Conservation (phyloP, 2,797 vertebrate genomes). For the Coilia nasus region DNA sequence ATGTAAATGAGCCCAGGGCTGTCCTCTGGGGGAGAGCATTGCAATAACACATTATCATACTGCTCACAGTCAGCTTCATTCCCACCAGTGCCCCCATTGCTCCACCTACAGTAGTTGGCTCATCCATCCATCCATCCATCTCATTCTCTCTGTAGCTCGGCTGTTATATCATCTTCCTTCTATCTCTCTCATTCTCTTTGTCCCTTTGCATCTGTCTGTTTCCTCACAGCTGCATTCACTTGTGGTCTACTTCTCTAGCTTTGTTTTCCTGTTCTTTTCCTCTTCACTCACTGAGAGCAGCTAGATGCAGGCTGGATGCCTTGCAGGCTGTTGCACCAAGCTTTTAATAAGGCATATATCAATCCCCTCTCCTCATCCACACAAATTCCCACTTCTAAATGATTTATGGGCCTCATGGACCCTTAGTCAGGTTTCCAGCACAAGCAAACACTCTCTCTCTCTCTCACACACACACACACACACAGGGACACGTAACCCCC, state of each 20-base stretch:
- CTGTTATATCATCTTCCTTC: not conserved
- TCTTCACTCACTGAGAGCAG: not conserved
- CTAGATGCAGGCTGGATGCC: not conserved
- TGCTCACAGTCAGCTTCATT: constrained; percentile 40
- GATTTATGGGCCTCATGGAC: not conserved
- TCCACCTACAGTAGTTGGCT: not conserved
- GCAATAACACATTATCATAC: constrained; percentile 39
- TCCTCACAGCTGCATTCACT: not conserved
- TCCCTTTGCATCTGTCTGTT: not conserved
- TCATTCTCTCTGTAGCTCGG: not conserved
- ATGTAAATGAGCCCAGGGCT: constrained; percentile 36
- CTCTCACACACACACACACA: not conserved
- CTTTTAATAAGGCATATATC: not conserved
- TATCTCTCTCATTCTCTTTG: not conserved
- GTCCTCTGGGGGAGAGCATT: constrained; percentile 26
- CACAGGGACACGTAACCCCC: too few species aligned
- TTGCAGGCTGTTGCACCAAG: not conserved
- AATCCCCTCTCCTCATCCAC: not conserved
- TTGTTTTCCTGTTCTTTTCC: not conserved
- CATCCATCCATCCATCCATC: not conserved
- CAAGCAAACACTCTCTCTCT: not conserved
- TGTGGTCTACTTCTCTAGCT: not conserved
- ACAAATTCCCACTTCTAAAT: not conserved
- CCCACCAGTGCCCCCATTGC: not conserved
- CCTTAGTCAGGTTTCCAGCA: not conserved